A percentile compares a stretch with the other conserved stretches of the same genome.
phyloP scores from a whole-genome alignment of 2,888 invertebrate genomes.

The Rhagium mordax region DNA sequence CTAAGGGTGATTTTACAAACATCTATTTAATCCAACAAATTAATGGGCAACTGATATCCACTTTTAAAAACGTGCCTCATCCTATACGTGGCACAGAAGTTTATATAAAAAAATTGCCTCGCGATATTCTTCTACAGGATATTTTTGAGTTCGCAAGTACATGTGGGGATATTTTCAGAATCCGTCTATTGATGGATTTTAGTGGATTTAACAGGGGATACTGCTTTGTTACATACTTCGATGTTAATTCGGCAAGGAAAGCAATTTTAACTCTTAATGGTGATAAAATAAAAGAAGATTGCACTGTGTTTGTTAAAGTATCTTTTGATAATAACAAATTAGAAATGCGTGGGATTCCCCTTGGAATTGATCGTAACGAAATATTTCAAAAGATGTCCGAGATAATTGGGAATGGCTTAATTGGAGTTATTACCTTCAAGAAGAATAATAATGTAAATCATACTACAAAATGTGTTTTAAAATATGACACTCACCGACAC shows the following conservation, averaged over 20 bases:
- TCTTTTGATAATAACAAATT: constrained; percentile 86
- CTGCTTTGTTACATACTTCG: constrained; percentile 79
- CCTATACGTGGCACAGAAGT: constrained; percentile 78
- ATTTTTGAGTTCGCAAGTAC: constrained; percentile 79
- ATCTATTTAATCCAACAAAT: constrained; percentile 59
- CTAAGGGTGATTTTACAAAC: constrained; percentile 37
- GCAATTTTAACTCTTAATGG: constrained; percentile 79
- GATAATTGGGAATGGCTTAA: constrained; percentile 46
- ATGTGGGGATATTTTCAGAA: constrained; percentile 79
- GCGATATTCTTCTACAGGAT: constrained; percentile 83
- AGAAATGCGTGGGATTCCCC: constrained; percentile 59
- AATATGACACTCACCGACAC: constrained; percentile 51
- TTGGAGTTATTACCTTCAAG: constrained; percentile 30
- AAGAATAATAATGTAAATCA: constrained; percentile 18
- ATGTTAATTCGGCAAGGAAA: constrained; percentile 73
- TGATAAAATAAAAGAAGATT: constrained; percentile 77
- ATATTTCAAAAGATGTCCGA: constrained; percentile 29
- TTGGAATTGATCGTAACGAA: constrained; percentile 21
- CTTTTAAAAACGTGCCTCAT: constrained; percentile 47
- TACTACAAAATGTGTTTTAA: constrained; percentile 44
- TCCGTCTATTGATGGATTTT: constrained; percentile 87
- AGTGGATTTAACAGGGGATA: constrained; percentile 80
- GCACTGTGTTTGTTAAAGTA: constrained; percentile 80
- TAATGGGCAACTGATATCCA: constrained; percentile 74
- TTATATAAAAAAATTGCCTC: constrained; percentile 82